Conservation (phyloP, 2,797 vertebrate genomes). For the Muscicapa striata region DNA sequence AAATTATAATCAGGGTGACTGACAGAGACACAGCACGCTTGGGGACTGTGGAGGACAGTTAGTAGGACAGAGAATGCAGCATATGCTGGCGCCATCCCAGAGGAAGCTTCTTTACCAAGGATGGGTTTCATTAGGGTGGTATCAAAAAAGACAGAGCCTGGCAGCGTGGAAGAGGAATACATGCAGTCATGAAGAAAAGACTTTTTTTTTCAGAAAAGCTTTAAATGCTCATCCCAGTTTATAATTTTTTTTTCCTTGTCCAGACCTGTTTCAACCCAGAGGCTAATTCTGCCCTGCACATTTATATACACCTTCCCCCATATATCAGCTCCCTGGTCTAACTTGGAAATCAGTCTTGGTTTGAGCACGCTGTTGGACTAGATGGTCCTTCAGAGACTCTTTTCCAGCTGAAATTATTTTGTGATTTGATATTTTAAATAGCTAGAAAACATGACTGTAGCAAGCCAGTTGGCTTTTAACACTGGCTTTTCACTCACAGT, state of each 20-base stretch:
- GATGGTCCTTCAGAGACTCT: neutral
- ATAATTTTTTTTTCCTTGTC: neutral
- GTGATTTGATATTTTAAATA: neutral
- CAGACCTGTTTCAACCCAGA: neutral
- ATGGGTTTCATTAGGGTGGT: constrained; percentile 31
- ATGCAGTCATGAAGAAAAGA: neutral
- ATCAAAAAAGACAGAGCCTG: neutral
- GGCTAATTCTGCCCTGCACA: neutral
- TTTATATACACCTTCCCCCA: neutral
- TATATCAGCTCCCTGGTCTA: neutral
- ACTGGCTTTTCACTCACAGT: neutral
- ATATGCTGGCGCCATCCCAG: constrained; percentile 23
- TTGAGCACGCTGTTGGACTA: neutral
- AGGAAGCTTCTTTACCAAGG: constrained; percentile 3
- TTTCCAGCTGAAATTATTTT: neutral
- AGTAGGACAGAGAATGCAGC: constrained; percentile 25
- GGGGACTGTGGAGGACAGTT: constrained; percentile 49
- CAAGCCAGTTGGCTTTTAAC: neutral
- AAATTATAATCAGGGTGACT: constrained; percentile 52
- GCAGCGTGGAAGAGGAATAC: accelerated
- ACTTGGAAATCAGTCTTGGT: neutral
- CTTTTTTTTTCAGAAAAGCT: neutral
- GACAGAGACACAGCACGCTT: neutral
- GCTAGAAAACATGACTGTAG: neutral
- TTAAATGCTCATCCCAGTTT: neutral